Evolutionary conservation across 2,888 invertebrate species (phyloP).

Genomic region (Aleiodes alternator): DNA sequence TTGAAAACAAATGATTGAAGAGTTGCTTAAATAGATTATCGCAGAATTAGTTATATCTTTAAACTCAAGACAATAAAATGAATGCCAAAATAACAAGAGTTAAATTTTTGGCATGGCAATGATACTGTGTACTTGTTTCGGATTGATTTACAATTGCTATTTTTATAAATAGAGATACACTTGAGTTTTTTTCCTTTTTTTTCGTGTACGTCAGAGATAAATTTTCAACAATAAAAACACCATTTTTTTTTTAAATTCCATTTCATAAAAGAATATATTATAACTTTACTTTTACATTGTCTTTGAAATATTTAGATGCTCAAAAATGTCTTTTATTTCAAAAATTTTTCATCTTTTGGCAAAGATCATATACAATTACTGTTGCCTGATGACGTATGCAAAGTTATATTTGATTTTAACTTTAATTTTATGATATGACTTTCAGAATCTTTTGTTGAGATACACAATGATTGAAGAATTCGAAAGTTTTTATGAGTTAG

Average conservation of each 20-base stretch:
- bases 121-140: constrained; percentile 14
- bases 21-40: constrained; percentile 31
- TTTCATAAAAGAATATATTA: not conserved
- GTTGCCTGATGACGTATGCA: not conserved
- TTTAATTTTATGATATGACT: not conserved
- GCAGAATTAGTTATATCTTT: not conserved
- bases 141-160: constrained; percentile 35
- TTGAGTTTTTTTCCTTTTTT: not conserved
- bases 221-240: not conserved
- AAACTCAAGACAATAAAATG: constrained; percentile 18
- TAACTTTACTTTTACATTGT: not conserved
- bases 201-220: not conserved
- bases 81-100: constrained; percentile 35
- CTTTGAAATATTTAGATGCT: not conserved
- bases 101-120: not conserved
- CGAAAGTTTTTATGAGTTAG: not conserved
- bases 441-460: not conserved
- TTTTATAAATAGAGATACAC: constrained; percentile 18
- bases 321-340: not conserved
- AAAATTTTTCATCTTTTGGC: constrained; percentile 2
- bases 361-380: not conserved
- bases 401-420: not conserved
- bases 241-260: not conserved
- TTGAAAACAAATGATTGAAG: constrained; percentile 15
- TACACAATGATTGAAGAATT: constrained; percentile 13